Evolutionary conservation across 2,888 invertebrate species (phyloP), one percentile per base, ranked within the genome.

Genomic region (Leucoma salicis): DNA sequence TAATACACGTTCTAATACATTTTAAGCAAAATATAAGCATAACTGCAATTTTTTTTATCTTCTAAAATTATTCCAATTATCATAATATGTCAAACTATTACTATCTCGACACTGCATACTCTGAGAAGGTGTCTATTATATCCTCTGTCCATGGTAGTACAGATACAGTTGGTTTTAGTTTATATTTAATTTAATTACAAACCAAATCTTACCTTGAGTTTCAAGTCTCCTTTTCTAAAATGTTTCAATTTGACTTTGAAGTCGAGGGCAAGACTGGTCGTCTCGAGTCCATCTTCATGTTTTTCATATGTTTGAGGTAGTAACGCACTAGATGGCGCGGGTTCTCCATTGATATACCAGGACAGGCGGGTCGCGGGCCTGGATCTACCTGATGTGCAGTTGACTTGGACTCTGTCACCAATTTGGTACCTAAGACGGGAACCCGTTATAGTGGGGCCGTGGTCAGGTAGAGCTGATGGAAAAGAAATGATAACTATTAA

Each of bases 261-360:
- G 82, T 96, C 94, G 52, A 96, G 91, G 16, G 94, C 94, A 33
- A 95, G 83, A 42, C 93, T 93, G 14, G 95, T 94, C 48, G 94
- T 94, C 78, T 96, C 95, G 48, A 96, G 89, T n/a, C 94, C 93
- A 33, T 91, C 90, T 31, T 91, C 91, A 29, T 89, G 81, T 43
- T 83, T 80, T 53, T 86, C 79, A 46, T 89, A 82, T 32, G 84
- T 82, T 0, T 91, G 91, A 5, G 91, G 81, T 2, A 83, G 72
- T 45, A 92, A 72, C 4, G 91, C 84, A 3, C 74, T 69, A 2
- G 90, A 61, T 21, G 93, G 92, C 21, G 92, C 93, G 59, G 94
- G 94, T 73, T 95, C 94, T 15, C 95, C 95, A 82, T 96, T 96
- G 82, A 96, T 94, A 90, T 95, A 95, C 96, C 96, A 96, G 58